These are phyloP conservation scores for Ranitomeya variabilis DNA, from an alignment of 2,113 vertebrate genomes.

Conservation along the genomic window DNA sequence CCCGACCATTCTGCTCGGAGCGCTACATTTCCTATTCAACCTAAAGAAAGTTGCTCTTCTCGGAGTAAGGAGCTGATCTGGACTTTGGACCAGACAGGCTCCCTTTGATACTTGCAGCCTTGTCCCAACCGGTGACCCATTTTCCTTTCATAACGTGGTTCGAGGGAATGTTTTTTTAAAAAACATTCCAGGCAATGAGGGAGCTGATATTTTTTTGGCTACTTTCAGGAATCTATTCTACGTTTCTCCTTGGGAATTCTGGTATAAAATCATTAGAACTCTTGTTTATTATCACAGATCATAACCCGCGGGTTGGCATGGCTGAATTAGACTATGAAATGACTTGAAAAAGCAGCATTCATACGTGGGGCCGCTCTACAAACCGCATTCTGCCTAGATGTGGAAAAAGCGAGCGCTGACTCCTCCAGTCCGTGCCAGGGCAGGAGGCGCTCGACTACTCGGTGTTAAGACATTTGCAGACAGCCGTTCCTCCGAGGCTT, in stretches of 20 bases:
- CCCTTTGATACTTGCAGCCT: too few relatives aligned
- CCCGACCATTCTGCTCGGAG: too few relatives aligned
- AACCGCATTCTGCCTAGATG: constrained; percentile 42
- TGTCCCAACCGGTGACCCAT: too few relatives aligned
- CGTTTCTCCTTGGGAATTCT: constrained; percentile 12
- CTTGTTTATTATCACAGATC: constrained; percentile 52
- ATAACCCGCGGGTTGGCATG: constrained; percentile 51
- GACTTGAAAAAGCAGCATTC: constrained; percentile 43
- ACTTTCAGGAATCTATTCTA: constrained; percentile 34
- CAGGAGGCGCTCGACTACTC: constrained; percentile 8
- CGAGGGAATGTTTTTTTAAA: neutral
- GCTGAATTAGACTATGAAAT: constrained; percentile 36
- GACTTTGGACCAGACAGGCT: too few relatives aligned
- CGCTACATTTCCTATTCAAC: too few relatives aligned
- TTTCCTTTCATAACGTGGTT: neutral
- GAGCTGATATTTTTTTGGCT: neutral
- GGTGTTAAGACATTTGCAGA: constrained; percentile 49
- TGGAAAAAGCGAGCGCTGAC: constrained; percentile 7
- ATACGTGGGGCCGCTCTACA: neutral
- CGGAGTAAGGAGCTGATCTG: too few relatives aligned
- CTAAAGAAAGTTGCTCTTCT: too few relatives aligned
- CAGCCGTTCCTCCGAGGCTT: constrained; percentile 35
- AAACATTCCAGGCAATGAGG: neutral
- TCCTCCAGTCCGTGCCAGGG: neutral
- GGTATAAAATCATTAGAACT: constrained; percentile 49